Conservation (phyloP, 2,113 vertebrate species). For the Oncorhynchus nerka region DNA sequence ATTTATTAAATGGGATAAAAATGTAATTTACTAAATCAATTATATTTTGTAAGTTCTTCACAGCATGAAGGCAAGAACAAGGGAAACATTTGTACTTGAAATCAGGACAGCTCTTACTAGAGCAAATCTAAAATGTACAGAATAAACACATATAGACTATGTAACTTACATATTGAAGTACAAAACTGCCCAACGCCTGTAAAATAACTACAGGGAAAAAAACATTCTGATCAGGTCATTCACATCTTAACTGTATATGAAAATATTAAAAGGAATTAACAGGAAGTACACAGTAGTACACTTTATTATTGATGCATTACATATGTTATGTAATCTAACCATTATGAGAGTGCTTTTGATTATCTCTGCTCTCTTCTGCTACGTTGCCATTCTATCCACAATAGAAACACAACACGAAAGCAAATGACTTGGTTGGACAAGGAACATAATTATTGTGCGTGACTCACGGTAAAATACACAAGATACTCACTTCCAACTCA, state of each 20-base stretch:
- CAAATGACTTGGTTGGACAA: slow-evolving; percentile 27
- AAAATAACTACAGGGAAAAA: slow-evolving; percentile 11
- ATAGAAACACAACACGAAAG: slow-evolving; percentile 19
- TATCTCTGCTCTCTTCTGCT: slow-evolving; percentile 6
- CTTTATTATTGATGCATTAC: slow-evolving; percentile 24
- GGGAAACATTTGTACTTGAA: slow-evolving; percentile 44
- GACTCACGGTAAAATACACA: slow-evolving; percentile 10
- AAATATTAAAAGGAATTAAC: slow-evolving; percentile 26
- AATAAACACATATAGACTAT: slow-evolving; percentile 67
- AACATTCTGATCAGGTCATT: slow-evolving; percentile 33
- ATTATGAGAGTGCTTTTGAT: slow-evolving; percentile 14
- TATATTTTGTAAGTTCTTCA: slow-evolving; percentile 62
- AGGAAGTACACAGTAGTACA: slow-evolving; percentile 38
- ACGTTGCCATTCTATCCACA: slow-evolving; percentile 30
- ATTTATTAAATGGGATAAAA: slow-evolving; percentile 80
- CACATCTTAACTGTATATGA: slow-evolving; percentile 37
- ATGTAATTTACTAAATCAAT: slow-evolving; percentile 64
- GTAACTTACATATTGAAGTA: slow-evolving; percentile 54
- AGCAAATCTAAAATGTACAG: slow-evolving; percentile 65
- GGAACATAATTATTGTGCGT: slow-evolving; percentile 35
- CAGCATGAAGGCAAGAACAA: slow-evolving; percentile 47
- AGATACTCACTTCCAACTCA: slow-evolving; percentile 31
- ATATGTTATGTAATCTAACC: not conserved
- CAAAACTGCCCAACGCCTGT: slow-evolving; percentile 30
- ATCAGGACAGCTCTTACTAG: slow-evolving; percentile 54